A percentile compares a stretch with the other conserved stretches of the same genome.
phyloP scores from a whole-genome alignment of 2,888 invertebrate genomes.

The Ennomos fuscantarius region DNA sequence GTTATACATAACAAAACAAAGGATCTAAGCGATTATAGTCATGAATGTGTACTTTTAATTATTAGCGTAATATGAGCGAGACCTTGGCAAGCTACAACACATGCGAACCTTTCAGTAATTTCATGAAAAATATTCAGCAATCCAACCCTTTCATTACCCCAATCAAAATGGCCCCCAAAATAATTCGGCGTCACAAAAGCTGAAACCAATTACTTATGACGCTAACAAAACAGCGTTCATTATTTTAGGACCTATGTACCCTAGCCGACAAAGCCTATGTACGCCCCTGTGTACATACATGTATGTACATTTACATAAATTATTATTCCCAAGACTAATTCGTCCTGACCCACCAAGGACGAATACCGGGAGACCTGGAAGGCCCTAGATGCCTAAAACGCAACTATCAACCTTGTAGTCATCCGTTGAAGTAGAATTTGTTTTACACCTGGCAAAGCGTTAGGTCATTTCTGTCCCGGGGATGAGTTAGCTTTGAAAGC shows the following conservation, averaged over 20 bases:
- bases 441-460: constrained; percentile 26
- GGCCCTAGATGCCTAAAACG: constrained; percentile 50
- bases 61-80: constrained; percentile 7
- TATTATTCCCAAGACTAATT: constrained; percentile 83
- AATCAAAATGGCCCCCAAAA: constrained; percentile 25
- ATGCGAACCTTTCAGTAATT: constrained; percentile 11
- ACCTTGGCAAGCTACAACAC: not conserved
- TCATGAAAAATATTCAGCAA: constrained; percentile 28
- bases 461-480: constrained; percentile 52
- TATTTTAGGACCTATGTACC: constrained; percentile 48
- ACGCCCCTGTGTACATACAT: constrained; percentile 54
- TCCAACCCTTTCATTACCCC: constrained; percentile 28
- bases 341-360: constrained; percentile 81
- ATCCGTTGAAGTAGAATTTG: constrained; percentile 22
- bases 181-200: constrained; percentile 32
- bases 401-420: constrained; percentile 39
- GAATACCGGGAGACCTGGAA: constrained; percentile 69
- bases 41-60: not conserved
- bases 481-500: constrained; percentile 72
- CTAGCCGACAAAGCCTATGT: constrained; percentile 46
- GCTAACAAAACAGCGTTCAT: constrained; percentile 45
- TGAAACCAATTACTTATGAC: constrained; percentile 34
- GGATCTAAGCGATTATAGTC: too few relatives aligned
- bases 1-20: too few relatives aligned
- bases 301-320: constrained; percentile 79